phyloP scores from a whole-genome alignment of 2,888 invertebrate genomes.

The Lampropteryx suffumata region DNA sequence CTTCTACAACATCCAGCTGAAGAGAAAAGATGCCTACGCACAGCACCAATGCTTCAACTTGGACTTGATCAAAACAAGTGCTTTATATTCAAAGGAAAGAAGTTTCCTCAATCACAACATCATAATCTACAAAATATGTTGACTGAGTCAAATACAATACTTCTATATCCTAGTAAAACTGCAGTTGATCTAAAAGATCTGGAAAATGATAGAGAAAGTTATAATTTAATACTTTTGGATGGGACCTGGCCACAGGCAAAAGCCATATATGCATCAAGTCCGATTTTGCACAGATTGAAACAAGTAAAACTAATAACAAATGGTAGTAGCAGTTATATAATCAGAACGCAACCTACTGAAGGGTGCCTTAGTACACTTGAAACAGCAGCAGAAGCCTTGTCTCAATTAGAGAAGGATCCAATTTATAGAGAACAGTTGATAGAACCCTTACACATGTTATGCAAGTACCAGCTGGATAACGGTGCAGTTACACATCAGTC shows the following conservation, averaged over 20 bases:
- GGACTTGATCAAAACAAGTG: constrained; percentile 90
- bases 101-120: constrained; percentile 88
- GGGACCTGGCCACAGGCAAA: constrained; percentile 98
- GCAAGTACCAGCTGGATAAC: constrained; percentile 93
- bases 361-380: constrained; percentile 95
- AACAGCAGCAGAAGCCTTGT: constrained; percentile 91
- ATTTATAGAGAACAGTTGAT: constrained; percentile 86
- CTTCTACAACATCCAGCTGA: constrained; percentile 97
- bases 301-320: constrained; percentile 91
- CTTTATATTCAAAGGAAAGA: constrained; percentile 91
- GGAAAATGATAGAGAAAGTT: constrained; percentile 74
- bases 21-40: constrained; percentile 93
- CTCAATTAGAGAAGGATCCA: constrained; percentile 88
- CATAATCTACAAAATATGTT: constrained; percentile 86
- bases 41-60: constrained; percentile 93
- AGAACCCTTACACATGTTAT: constrained; percentile 91
- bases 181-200: constrained; percentile 86
- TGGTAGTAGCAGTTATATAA: constrained; percentile 92
- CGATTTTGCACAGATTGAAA: constrained; percentile 87
- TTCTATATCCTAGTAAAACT: constrained; percentile 91
- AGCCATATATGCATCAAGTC: constrained; percentile 93
- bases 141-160: constrained; percentile 85
- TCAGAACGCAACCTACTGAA: constrained; percentile 96
- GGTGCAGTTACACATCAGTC: constrained; percentile 97
- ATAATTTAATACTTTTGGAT: constrained; percentile 93